Evolutionary conservation across 2,797 vertebrate species (phyloP).

Genomic region (Aulostomus chinensis): DNA sequence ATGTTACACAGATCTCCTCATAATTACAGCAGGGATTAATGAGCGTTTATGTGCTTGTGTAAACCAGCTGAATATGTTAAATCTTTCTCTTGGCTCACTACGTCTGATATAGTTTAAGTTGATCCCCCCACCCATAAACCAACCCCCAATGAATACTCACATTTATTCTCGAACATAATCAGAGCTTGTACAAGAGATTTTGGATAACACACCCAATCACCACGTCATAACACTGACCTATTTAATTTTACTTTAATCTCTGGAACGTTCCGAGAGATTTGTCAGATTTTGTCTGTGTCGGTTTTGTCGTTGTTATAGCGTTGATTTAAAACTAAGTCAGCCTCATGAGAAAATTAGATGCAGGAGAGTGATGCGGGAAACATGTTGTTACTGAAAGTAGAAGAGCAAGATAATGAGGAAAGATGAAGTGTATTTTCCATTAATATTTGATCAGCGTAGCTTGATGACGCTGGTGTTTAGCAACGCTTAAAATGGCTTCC

Average conservation of each 20-base stretch:
- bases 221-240: slow-evolving; percentile 34
- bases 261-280: not conserved
- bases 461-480: slow-evolving; percentile 43
- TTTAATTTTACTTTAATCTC: slow-evolving; percentile 32
- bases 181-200: slow-evolving; percentile 39
- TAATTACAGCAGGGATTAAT: slow-evolving; percentile 65
- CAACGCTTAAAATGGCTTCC: slow-evolving; percentile 64
- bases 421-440: slow-evolving; percentile 48
- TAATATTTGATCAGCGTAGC: slow-evolving; percentile 59
- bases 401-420: slow-evolving; percentile 7
- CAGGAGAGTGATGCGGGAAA: not conserved
- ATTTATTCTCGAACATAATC: slow-evolving; percentile 36
- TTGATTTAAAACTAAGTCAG: slow-evolving; percentile 8
- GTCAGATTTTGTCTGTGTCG: not conserved
- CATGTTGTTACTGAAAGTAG: not conserved
- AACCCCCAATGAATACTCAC: slow-evolving; percentile 23
- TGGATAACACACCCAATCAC: slow-evolving; percentile 24
- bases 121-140: slow-evolving; percentile 12
- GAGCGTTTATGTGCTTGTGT: slow-evolving; percentile 49
- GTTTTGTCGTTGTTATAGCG: slow-evolving; percentile 7
- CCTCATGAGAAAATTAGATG: not conserved
- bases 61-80: slow-evolving; percentile 46
- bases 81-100: slow-evolving; percentile 33
- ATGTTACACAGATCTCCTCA: slow-evolving; percentile 40
- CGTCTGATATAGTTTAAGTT: slow-evolving; percentile 24